These are phyloP conservation scores for Diacarnus erythraeanus DNA, from an alignment of 37 sponge, comb jelly and placozoan genomes.

Conservation along the genomic window DNA sequence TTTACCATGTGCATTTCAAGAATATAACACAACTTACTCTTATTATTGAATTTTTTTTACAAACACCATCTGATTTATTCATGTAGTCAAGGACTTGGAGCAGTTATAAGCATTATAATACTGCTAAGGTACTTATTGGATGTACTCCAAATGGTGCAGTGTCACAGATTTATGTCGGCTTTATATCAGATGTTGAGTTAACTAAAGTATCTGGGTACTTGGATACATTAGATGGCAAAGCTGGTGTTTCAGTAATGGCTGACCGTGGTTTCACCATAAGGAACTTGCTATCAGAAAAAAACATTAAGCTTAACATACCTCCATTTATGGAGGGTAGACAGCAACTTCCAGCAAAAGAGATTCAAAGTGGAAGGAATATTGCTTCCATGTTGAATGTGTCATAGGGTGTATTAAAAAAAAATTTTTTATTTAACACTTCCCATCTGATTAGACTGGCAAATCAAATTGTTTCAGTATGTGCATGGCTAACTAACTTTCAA, in stretches of 20 bases:
- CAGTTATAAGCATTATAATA: conserved; percentile 5
- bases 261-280: conserved; percentile 67
- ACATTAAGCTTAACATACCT: neutral
- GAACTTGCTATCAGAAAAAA: conserved; percentile 22
- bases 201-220: conserved; percentile 22
- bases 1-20: neutral
- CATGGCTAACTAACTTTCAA: conserved; percentile 64
- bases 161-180: conserved; percentile 31
- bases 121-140: neutral
- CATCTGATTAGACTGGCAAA: conserved; percentile 51
- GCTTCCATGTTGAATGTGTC: too few species aligned
- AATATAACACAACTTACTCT: neutral
- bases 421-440: neutral
- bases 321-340: too few species aligned
- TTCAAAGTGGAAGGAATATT: too few species aligned
- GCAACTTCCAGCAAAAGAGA: too few species aligned
- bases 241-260: conserved; percentile 59
- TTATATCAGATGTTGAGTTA: conserved; percentile 53
- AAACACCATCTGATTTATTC: neutral
- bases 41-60: neutral
- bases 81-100: conserved; percentile 12
- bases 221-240: conserved; percentile 30
- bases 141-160: conserved; percentile 11
- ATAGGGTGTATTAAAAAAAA: too few species aligned
- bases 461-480: conserved; percentile 58